Conservation (phyloP, 2,797 vertebrate species). For the Pteronotus mesoamericanus region DNA sequence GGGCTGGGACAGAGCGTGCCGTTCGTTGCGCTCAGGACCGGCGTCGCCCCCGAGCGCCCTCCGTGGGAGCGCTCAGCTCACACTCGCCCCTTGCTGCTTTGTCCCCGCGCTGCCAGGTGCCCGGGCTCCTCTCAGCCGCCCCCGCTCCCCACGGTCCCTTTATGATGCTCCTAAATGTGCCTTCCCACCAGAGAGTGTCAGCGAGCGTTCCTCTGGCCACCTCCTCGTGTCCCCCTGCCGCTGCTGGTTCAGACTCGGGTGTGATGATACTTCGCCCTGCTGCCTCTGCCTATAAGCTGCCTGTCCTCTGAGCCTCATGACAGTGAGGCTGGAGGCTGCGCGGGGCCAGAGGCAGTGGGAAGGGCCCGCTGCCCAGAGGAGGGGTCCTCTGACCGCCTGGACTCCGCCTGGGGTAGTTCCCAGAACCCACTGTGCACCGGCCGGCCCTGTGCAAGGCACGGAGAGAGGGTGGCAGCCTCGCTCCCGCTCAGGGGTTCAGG, state of each 20-base stretch:
- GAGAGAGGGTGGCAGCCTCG: neutral
- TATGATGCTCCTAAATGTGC: neutral
- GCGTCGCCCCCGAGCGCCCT: neutral
- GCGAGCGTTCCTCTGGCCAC: accelerated
- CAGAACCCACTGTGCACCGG: neutral
- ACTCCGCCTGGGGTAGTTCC: neutral
- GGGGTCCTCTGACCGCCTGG: neutral
- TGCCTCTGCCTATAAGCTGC: accelerated
- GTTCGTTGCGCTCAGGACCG: neutral
- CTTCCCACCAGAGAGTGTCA: neutral
- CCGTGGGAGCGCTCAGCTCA: accelerated
- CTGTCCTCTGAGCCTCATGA: neutral
- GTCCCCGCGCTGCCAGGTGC: accelerated
- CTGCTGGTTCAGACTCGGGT: accelerated
- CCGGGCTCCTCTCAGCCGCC: neutral
- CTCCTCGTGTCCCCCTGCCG: accelerated
- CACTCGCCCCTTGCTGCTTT: neutral
- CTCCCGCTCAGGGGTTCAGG: neutral
- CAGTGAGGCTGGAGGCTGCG: neutral
- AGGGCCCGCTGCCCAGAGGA: neutral
- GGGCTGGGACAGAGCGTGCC: too few relatives aligned
- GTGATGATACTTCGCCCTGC: accelerated
- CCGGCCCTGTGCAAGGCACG: neutral
- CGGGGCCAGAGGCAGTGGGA: accelerated
- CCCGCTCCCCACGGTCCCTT: neutral